Base-by-base conservation (phyloP, 2,113 vertebrate species). In the Rhegmatorhina hoffmannsi region DNA sequence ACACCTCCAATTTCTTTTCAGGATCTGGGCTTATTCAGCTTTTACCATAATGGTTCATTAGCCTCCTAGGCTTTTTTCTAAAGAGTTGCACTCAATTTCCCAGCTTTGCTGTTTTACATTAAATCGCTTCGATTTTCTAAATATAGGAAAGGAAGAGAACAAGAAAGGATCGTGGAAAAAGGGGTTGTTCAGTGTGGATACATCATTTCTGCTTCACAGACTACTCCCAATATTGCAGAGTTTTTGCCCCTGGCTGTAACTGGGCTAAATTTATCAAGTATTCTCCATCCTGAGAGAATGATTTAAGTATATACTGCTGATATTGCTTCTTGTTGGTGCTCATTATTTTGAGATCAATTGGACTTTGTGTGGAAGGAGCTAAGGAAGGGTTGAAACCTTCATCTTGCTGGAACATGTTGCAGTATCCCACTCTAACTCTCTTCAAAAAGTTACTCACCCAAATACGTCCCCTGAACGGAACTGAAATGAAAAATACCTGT, bases 11-110 rank as follows among this genome's bases (percentile, higher is more conserved):
- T 95, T 97, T 93, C 76, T 94, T 92, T 92, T 72, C 70, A 96
- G 93, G 89, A 94, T 63, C 75, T 67, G 26, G 24, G 87, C 46
- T 84, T 91, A 89, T 78, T 94, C 91, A 92, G 93, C 88, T 96
- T 78, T 96, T 95, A 96, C 91, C 49, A 63, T 68, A 94, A 95
- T 96, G 93, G 68, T 75, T 93, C 81, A 80, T 96, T 94, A 85
- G 84, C 59, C 68, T 84, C 56, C 58, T 69, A 87, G 89, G 90
- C 81, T 92, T 90, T 90, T 91, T 95, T 97, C 91, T 90, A 44
- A 81, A 84, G 49, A 33, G 70, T 50, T 62, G 66, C 78, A 96
- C 68, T 92, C 84, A 52, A 90, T 96, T 95, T 91, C 78, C 85
- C 36, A 72, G 78, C 80, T 95, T 88, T 91, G 66, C 86, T 84